phyloP scores from a whole-genome alignment of 2,797 vertebrate genomes.

The Rhabdophis nuchalis region DNA sequence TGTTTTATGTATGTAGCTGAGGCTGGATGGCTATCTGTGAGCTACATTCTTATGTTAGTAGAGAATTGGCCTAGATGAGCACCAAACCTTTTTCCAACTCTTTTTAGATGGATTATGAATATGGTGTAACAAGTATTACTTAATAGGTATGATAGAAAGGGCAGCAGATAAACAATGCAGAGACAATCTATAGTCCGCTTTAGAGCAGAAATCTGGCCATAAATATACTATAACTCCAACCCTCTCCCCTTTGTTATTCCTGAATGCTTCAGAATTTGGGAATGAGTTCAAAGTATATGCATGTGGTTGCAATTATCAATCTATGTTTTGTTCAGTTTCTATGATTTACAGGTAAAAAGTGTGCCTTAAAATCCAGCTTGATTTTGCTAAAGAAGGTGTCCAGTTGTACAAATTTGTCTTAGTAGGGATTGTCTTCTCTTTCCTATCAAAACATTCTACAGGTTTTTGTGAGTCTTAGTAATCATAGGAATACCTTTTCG shows the following conservation, averaged over 20 bases:
- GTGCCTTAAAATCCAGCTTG: background rate
- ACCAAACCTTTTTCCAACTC: background rate
- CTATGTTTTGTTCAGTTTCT: background rate
- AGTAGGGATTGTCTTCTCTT: background rate
- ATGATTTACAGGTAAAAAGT: background rate
- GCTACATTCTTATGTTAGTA: background rate
- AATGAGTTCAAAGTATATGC: background rate
- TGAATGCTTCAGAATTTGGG: background rate
- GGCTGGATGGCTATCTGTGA: background rate
- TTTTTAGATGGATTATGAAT: background rate
- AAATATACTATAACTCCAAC: background rate
- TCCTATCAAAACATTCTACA: background rate
- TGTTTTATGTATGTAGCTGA: background rate
- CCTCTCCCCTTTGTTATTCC: background rate
- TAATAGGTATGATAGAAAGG: background rate
- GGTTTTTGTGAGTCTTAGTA: background rate
- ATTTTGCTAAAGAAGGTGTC: background rate
- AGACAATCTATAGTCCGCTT: background rate
- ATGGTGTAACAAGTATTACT: background rate
- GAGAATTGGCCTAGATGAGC: background rate
- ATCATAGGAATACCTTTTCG: background rate
- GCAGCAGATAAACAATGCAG: background rate
- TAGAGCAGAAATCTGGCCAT: background rate
- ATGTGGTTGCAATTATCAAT: background rate
- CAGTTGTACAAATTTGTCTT: background rate